Evolutionary conservation across 2,888 invertebrate genomes (phyloP).

Genomic region (Phalera bucephala): DNA sequence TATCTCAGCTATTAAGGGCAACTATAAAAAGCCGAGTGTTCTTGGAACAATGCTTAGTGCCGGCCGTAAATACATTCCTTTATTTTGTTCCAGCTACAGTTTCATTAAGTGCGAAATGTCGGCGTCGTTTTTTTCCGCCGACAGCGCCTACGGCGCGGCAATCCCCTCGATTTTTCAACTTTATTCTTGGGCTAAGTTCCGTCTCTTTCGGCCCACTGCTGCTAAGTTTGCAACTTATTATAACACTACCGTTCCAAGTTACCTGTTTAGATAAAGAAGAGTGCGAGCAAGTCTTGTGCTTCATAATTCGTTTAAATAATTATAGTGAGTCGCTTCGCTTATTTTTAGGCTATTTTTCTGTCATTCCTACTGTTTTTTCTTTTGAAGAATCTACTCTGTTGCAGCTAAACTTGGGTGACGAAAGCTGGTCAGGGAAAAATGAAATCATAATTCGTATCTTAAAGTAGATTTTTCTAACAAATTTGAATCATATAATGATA

Average conservation of each 20-base stretch:
- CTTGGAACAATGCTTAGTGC: conserved; percentile 66
- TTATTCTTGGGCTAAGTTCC: conserved; percentile 70
- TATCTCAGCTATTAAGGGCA: conserved; percentile 56
- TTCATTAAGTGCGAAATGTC: conserved; percentile 81
- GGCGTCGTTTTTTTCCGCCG: conserved; percentile 70
- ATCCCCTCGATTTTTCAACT: conserved; percentile 77
- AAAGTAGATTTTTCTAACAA: no score
- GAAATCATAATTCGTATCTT: no score
- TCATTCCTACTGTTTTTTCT: no score
- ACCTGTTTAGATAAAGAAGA: no score
- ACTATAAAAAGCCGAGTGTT: conserved; percentile 53
- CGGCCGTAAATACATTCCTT: conserved; percentile 70
- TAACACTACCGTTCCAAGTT: conserved; percentile 16
- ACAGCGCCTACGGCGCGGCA: conserved; percentile 59
- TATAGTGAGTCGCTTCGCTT: no score
- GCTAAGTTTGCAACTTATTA: conserved; percentile 26
- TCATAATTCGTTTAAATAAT: no score
- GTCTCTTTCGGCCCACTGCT: conserved; percentile 39
- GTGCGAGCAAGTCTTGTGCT: no score
- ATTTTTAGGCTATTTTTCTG: no score
- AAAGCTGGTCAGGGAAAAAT: no score
- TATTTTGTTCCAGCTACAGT: conserved; percentile 77
- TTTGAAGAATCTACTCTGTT: no score
- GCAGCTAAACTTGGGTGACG: no score
- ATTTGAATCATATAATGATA: no score